phyloP scores from a whole-genome alignment of 1,140 invertebrate species.

The Diorhabda carinulata region DNA sequence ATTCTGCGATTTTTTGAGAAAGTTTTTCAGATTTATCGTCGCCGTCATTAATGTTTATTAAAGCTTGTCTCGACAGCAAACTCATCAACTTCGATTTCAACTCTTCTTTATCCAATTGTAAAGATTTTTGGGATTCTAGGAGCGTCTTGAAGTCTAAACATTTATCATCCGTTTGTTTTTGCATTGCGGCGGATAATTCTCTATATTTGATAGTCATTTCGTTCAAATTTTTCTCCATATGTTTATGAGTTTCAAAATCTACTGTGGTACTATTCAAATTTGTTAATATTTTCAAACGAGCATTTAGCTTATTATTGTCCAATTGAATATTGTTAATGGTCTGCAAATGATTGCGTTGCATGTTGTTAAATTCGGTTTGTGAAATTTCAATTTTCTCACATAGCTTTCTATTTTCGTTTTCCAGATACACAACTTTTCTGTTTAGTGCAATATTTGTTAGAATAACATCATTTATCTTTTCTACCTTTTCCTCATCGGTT shows the following conservation, averaged over 20 bases:
- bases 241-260: constrained; percentile 33
- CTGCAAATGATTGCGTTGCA: constrained; percentile 39
- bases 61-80: constrained; percentile 22
- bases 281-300: constrained; percentile 38
- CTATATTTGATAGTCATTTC: constrained; percentile 45
- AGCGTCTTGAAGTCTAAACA: constrained; percentile 30
- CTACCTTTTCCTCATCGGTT: constrained; percentile 14
- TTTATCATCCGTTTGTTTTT: constrained; percentile 30
- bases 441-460: constrained; percentile 17
- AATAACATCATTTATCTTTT: constrained; percentile 17
- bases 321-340: constrained; percentile 42
- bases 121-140: constrained; percentile 34
- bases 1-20: constrained; percentile 33
- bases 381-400: constrained; percentile 40
- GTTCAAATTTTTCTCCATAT: constrained; percentile 45
- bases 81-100: constrained; percentile 31
- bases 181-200: constrained; percentile 36
- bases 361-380: constrained; percentile 41
- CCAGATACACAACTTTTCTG: constrained; percentile 20
- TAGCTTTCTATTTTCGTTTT: constrained; percentile 34
- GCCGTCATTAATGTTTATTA: constrained; percentile 5
- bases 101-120: constrained; percentile 42
- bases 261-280: constrained; percentile 43
- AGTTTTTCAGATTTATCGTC: constrained; percentile 26
- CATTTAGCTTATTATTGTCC: constrained; percentile 40